Evolutionary conservation across 1,140 invertebrate species (phyloP), one percentile per base, ranked within the genome.

Genomic region (Chionoecetes opilio): DNA sequence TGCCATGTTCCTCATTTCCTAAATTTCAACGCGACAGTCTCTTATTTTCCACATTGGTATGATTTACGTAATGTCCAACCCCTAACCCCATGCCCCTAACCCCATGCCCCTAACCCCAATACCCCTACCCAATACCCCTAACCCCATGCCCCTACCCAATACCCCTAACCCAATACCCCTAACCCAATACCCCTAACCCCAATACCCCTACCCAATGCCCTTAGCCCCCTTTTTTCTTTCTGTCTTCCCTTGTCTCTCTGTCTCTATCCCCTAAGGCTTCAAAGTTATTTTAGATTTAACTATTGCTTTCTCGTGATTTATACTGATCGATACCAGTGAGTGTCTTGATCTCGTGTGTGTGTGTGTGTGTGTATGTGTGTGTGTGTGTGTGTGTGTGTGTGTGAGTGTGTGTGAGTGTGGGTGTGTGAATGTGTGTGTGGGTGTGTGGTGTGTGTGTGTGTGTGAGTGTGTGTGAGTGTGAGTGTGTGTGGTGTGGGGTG

Each of bases 1-100:
- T 75, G 63, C n/a, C 63, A n/a, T 75, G 63, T 75, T 75, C 63
- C 63, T 75, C 63, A 75, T 75, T 75, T 75, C 63, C 63, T 75
- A 75, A 75, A 75, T 75, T 75, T 75, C 63, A 75, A 21, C 11
- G n/a, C 5, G 63, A 26, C n/a, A 75, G 21, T 75, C 63, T 75
- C 14, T 46, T 46, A 75, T 75, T 75, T n/a, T 75, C 63, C 63
- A n/a, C 63, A n/a, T 75, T n/a, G 63, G 9, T 75, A n/a, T 75
- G 63, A 75, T 75, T 46, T 46, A 46, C n/a, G 21, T 53, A 53
- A 53, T 53, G 46, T 17, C 21, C 46, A 53, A 53, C 11, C 21
- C 38, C 38, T 41, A n/a, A n/a, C n/a, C n/a, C n/a, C n/a, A n/a
- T n/a, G n/a, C n/a, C n/a, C n/a, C n/a, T n/a, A n/a, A n/a, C n/a